Evolutionary conservation across 2,113 vertebrate species (phyloP), one percentile per base, ranked within the genome.

Genomic region (Oxygymnocypris stewartii): DNA sequence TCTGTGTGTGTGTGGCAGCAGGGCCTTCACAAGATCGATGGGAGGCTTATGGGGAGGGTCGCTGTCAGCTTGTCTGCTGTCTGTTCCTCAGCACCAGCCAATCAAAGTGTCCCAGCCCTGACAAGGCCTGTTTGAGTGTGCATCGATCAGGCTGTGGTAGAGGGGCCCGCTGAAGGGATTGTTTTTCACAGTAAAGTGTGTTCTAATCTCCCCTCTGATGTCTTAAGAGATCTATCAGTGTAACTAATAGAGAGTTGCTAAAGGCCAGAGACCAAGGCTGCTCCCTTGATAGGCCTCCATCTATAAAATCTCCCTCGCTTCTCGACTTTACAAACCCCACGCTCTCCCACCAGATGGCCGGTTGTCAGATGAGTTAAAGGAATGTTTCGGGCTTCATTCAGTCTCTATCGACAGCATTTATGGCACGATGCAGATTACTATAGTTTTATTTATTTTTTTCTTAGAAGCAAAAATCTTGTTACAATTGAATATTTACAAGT

Each of bases 91-190:
- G 87, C 44, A 88, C 81, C 12, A 87, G 85, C 89, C 89, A 92
- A 92, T 94, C 88, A 90, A 92, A 94, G 89, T 76, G 4, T 85
- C 89, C 85, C 69, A 57, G 87, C 73, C 74, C 82, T 91, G 92
- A 93, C 91, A 93, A 93, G 89, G n/a, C 57, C 75, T 88, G 89
- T 90, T 94, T 93, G 93, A 91, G 51, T 93, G 89, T 82, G 78
- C 14, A 94, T 94, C n/a, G 85, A 92, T 94, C 90, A 87, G 23
- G 12, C 61, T 20, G 44, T 84, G 77, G 73, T 88, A 89, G 75
- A 89, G 74, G 82, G 6, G 92, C 91, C 93, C 91, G 63, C 18
- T 90, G 90, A 90, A 88, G 69, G 65, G 89, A 76, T 87, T 92
- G 71, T 79, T 92, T 91, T 91, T 91, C 90, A 89, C 85, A 88